A percentile compares a stretch with the other conserved stretches of the same genome.
Evolutionary conservation across 1,140 invertebrate species (phyloP).

Genomic region (Ips nitidus): DNA sequence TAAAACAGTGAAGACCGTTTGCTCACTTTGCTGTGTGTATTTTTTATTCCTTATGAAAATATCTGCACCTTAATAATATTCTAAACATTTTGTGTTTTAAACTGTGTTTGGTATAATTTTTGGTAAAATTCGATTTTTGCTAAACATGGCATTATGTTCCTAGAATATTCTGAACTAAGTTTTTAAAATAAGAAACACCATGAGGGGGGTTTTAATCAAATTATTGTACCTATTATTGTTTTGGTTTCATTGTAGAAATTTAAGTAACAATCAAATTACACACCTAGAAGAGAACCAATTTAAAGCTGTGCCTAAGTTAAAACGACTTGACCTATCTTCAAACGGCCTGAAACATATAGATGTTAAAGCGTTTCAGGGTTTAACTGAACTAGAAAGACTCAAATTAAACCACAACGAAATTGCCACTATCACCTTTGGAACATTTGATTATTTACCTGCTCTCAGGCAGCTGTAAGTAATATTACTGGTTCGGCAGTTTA

Average conservation of each 20-base stretch:
- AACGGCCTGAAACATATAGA: constrained; percentile 67
- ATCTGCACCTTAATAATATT: too few species aligned
- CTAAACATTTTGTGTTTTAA: too few species aligned
- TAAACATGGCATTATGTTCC: too few species aligned
- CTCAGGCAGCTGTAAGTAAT: constrained; percentile 71
- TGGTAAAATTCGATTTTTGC: too few species aligned
- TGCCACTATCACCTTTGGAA: constrained; percentile 62
- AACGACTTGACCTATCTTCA: constrained; percentile 66
- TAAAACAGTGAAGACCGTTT: too few species aligned
- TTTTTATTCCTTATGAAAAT: too few species aligned
- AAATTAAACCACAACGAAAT: constrained; percentile 70
- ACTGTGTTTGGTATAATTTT: too few species aligned
- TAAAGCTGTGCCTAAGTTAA: constrained; percentile 65
- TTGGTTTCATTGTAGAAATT: constrained; percentile 58
- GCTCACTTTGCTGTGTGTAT: too few species aligned
- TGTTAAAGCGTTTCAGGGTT: constrained; percentile 63
- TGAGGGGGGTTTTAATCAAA: too few species aligned
- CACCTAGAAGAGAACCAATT: constrained; percentile 74
- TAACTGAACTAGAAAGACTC: constrained; percentile 65
- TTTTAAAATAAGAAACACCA: too few species aligned
- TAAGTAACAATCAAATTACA: constrained; percentile 77
- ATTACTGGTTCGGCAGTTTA: constrained; percentile 1
- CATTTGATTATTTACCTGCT: constrained; percentile 66
- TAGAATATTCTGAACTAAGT: too few species aligned
- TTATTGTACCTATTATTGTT: background rate